Percentiles rank a stretch among this genome's conserved stretches.
phyloP scores from a whole-genome alignment of 1,140 invertebrate genomes.

The Tetramorium simillimum region DNA sequence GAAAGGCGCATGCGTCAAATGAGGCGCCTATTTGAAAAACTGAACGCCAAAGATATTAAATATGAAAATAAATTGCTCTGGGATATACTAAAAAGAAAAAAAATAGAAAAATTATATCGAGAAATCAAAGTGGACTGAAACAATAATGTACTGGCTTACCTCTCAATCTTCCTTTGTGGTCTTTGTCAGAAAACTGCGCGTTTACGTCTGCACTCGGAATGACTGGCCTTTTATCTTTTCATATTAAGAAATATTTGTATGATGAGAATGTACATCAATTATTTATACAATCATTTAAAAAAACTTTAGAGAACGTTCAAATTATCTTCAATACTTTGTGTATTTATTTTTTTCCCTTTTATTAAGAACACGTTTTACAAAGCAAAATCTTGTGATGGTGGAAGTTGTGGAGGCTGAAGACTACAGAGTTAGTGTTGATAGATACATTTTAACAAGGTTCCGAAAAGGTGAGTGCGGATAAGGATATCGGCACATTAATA shows the following conservation, averaged over 20 bases:
- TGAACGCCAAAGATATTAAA: not conserved
- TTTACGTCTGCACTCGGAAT: not conserved
- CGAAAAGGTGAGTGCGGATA: conserved; percentile 65
- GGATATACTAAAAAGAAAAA: not conserved
- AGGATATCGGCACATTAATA: conserved; percentile 83
- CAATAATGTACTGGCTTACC: not conserved
- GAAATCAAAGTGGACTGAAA: not conserved
- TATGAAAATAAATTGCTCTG: not conserved
- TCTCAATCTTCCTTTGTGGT: not conserved
- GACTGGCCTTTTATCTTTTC: not conserved
- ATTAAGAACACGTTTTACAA: conserved; percentile 85
- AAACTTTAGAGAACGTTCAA: conserved; percentile 9
- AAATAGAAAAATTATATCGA: not conserved
- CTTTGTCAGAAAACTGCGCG: not conserved
- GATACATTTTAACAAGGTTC: conserved; percentile 65
- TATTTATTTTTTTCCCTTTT: conserved; percentile 75
- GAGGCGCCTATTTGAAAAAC: not conserved
- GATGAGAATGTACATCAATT: not conserved
- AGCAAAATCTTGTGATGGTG: conserved; percentile 82
- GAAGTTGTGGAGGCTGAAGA: conserved; percentile 72
- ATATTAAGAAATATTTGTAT: not conserved
- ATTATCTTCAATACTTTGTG: conserved; percentile 69
- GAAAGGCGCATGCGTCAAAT: not conserved
- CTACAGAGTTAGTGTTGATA: conserved; percentile 67
- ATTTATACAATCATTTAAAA: not conserved